Base-by-base conservation (phyloP, 1,140 invertebrate genomes). In the Oryctes rhinoceros region DNA sequence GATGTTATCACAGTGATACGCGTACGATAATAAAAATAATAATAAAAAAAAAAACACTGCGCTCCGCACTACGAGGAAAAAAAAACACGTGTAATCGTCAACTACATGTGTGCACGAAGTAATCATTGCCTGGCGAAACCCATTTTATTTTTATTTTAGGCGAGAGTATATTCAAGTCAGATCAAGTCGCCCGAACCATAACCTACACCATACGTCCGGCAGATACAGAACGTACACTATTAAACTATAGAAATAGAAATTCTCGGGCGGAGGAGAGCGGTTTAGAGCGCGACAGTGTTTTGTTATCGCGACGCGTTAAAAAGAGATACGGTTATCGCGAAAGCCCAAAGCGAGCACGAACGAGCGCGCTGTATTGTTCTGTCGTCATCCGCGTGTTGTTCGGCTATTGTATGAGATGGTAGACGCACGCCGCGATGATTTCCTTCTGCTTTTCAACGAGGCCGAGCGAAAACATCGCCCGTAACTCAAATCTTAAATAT, bases 401-500 rank as follows among this genome's bases (percentile, higher is more conserved):
- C 39, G 1, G 9, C 65, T 35, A 24, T 71, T 7, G 11, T 35
- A 24, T 71, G 24, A 3, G 35, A 24, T 35, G 24, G 24, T 13
- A 71, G 0, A 71, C 62, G n/a, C 2, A 59, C 53, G 65, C 35
- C 65, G 65, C 20, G 65, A 71, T 24, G 24, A 71, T 71, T 71
- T 71, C 15, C 65, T 37, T 71, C 24, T 18, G 53, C 65, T 71
- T 71, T 71, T 71, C 24, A 71, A 71, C 24, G 24, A 71, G 11
- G 53, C 53, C 5, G 65, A 71, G 7, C 5, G 65, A 37, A 71
- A 71, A 71, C 24, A 71, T 5, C 65, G 15, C 20, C 11, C 20
- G 65, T 35, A 53, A 18, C 65, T 71, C 65, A 15, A 71, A 24
- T 71, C 65, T 71, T 71, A 71, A 71, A 71, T 71, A 71, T 71